Evolutionary conservation across 1,140 invertebrate genomes (phyloP).

Genomic region (Zaprionus camerounensis): DNA sequence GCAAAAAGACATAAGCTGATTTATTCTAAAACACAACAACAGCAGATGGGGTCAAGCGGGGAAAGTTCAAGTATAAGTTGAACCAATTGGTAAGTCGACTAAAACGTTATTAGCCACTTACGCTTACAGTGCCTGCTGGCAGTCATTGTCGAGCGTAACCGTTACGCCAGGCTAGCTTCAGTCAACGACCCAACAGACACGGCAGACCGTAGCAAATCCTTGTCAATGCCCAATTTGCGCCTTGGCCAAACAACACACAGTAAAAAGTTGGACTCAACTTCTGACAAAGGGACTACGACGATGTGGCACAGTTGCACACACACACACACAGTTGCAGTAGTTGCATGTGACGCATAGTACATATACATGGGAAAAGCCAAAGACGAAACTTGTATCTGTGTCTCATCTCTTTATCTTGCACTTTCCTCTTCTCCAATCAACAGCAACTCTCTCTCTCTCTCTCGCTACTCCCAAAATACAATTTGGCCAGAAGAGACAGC

Average conservation of each 20-base stretch:
- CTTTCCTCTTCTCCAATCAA: slow-evolving; percentile 21
- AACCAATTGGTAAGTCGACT: slow-evolving; percentile 37
- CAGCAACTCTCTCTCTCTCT: background rate
- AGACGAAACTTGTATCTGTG: slow-evolving; percentile 11
- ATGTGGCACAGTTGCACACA: background rate
- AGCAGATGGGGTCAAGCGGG: slow-evolving; percentile 15
- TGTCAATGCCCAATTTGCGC: slow-evolving; percentile 18
- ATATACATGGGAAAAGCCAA: background rate
- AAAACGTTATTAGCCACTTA: slow-evolving; percentile 43
- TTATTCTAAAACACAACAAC: slow-evolving; percentile 27
- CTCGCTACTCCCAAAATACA: background rate
- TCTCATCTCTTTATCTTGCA: slow-evolving; percentile 4
- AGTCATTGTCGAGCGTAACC: slow-evolving; percentile 43
- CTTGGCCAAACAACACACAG: slow-evolving; percentile 6
- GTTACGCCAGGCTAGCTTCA: slow-evolving; percentile 31
- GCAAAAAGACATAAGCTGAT: slow-evolving; percentile 40
- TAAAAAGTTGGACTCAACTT: slow-evolving; percentile 12
- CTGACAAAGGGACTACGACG: background rate
- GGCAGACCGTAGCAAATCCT: slow-evolving; percentile 6
- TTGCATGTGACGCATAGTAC: slow-evolving; percentile 3
- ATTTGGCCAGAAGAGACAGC: background rate
- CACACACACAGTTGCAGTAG: background rate
- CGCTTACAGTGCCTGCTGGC: slow-evolving; percentile 19
- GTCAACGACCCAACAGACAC: slow-evolving; percentile 5
- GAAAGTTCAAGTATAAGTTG: slow-evolving; percentile 29